Percentiles rank a stretch among this genome's conserved stretches.
phyloP scores from a whole-genome alignment of 2,113 vertebrate genomes.

The Corydoras sp. region DNA sequence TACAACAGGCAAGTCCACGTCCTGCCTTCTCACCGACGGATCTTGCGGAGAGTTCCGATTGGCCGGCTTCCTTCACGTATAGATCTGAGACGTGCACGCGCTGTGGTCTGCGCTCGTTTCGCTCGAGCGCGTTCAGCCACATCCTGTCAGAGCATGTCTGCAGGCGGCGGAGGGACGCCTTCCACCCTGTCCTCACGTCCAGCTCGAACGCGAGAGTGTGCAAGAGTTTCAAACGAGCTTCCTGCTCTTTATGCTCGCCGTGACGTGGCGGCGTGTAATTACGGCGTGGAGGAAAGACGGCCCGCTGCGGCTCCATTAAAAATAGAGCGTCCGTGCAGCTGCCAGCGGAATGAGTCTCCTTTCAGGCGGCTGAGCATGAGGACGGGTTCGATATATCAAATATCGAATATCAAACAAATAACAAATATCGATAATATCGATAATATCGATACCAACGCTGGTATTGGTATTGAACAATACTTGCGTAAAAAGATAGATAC shows the following conservation, averaged over 20 bases:
- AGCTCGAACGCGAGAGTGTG: too few species aligned
- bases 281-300: neutral
- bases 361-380: neutral
- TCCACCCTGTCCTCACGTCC: neutral
- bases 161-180: neutral
- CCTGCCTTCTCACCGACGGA: neutral
- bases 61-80: too few species aligned
- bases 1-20: slow-evolving; percentile 85
- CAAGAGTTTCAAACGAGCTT: too few species aligned
- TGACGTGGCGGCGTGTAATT: slow-evolving; percentile 29
- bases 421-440: too few species aligned
- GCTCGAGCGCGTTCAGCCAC: slow-evolving; percentile 16
- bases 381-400: neutral
- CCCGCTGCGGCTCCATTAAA: slow-evolving; percentile 17
- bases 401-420: too few species aligned
- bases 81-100: too few species aligned
- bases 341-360: neutral
- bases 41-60: neutral
- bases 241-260: neutral
- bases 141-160: slow-evolving; percentile 31
- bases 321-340: slow-evolving; percentile 27
- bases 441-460: too few species aligned
- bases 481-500: too few species aligned
- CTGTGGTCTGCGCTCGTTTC: too few species aligned
- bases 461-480: too few species aligned